Base-by-base conservation (phyloP, 2,888 invertebrate genomes). In the Drosophila imparisetae region DNA sequence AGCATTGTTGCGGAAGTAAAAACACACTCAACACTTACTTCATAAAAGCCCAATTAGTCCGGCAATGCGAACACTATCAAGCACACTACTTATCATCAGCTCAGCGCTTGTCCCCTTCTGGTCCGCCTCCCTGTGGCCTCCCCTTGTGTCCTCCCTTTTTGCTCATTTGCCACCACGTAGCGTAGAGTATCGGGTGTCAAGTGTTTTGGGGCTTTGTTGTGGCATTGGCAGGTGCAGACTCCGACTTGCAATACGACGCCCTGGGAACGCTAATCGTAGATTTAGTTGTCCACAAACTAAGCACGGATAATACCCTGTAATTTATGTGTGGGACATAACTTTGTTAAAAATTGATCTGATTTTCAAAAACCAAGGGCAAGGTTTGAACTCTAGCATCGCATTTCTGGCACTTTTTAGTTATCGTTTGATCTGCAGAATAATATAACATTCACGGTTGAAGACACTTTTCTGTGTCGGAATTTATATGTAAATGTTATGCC, bases 151-250 rank as follows among this genome's bases (percentile, higher is more conserved):
- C 80, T 69, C 66, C 58, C 53, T 50, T 29, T 27, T 27, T 18
- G 29, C 36, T 29, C 29, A 18, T 62, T 34, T 38, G 49, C 49
- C 48, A 29, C 15, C 15, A 24, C 24, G 30, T 29, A 27, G 45
- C 15, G 15, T 24, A 11, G 40, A 53, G 65, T 80, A 74, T 81
- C 78, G 42, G 55, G 70, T 86, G 87, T 84, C 84, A 78, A 78
- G 78, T 87, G 83, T 64, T 66, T 63, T 66, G 72, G 11, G 54
- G 8, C 34, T 10, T 27, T 38, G 57, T 13, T 30, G 57, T 57
- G 64, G 62, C 66, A 63, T 79, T 75, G 69, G 68, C 84, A 88
- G 88, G 77, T 85, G 84, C 83, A 66, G 57, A 62, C 30, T 59
- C 42, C 21, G 11, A 45, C 21, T 42, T 73, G 79, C 73, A 83